Conservation (phyloP, 2,888 invertebrate genomes). For the Scotopteryx bipunctaria region DNA sequence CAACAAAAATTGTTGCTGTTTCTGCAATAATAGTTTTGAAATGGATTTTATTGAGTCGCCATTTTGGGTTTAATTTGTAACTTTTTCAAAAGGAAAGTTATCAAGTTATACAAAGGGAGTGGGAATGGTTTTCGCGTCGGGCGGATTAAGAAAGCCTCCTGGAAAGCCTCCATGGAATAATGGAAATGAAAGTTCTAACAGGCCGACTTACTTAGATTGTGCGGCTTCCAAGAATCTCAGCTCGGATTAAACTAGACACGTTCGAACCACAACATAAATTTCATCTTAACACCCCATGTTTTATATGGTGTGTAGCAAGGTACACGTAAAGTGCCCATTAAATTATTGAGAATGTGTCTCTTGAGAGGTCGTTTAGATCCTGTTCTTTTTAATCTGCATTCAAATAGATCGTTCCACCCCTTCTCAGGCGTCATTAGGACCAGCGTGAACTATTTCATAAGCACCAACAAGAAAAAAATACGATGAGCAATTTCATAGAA, state of each 20-base stretch:
- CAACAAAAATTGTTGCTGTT: conserved; percentile 9
- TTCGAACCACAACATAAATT: conserved; percentile 70
- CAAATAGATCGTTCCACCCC: conserved; percentile 8
- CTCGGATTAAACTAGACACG: conserved; percentile 71
- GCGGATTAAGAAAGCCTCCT: conserved; percentile 62
- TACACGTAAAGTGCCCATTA: conserved; percentile 35
- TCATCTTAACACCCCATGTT: conserved; percentile 56
- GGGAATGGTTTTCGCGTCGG: conserved; percentile 57
- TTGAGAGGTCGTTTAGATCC: conserved; percentile 27
- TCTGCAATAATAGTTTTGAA: conserved; percentile 41
- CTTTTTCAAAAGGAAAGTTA: conserved; percentile 56
- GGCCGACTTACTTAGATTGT: conserved; percentile 70
- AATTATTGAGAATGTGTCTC: conserved; percentile 38
- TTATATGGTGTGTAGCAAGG: conserved; percentile 39
- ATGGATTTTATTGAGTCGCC: conserved; percentile 48
- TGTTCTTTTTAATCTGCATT: conserved; percentile 29
- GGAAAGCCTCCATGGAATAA: conserved; percentile 56
- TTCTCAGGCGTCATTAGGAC: background rate
- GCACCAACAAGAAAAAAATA: conserved; percentile 4
- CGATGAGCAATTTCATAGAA: background rate
- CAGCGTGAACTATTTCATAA: background rate
- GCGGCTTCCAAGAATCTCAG: conserved; percentile 63
- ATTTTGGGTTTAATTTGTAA: conserved; percentile 53
- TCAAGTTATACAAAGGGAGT: conserved; percentile 52
- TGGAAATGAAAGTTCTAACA: conserved; percentile 69